Percentiles rank a stretch among this genome's conserved stretches.
Evolutionary conservation across 2,888 invertebrate genomes (phyloP).

Genomic region (Meganola albula): DNA sequence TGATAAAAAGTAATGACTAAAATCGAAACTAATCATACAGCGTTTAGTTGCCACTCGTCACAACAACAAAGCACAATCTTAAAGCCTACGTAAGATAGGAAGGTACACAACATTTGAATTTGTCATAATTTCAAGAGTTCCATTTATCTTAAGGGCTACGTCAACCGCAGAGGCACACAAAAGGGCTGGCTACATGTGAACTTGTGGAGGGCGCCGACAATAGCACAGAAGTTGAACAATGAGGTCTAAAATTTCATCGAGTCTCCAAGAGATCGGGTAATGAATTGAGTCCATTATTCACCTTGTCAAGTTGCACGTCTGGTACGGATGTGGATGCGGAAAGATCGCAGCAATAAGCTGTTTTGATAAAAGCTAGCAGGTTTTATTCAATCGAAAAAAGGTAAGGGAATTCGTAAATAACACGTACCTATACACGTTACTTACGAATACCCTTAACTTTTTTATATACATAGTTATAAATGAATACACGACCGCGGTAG

Average conservation of each 20-base stretch:
- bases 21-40: constrained; percentile 2
- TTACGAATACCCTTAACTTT: too few relatives aligned
- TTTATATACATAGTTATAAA: too few relatives aligned
- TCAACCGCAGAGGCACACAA: constrained; percentile 61
- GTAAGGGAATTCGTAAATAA: too few relatives aligned
- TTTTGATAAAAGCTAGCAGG: too few relatives aligned
- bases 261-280: constrained; percentile 34
- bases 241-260: constrained; percentile 45
- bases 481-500: too few relatives aligned
- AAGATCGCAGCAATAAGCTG: constrained; percentile 22
- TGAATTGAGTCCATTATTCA: constrained; percentile 39
- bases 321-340: constrained; percentile 28
- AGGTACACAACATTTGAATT: constrained; percentile 38
- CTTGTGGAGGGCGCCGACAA: constrained; percentile 46
- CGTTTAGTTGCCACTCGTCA: constrained; percentile 10
- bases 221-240: constrained; percentile 40
- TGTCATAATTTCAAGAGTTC: constrained; percentile 57
- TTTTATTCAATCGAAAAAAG: too few relatives aligned
- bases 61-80: constrained; percentile 15
- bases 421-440: too few relatives aligned
- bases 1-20: too few relatives aligned
- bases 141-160: constrained; percentile 63
- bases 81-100: too few relatives aligned
- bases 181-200: constrained; percentile 53
- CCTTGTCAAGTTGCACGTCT: constrained; percentile 28